These are phyloP conservation scores for Loripinus fragilis DNA, from an alignment of 2,888 invertebrate genomes.

Conservation along the genomic window DNA sequence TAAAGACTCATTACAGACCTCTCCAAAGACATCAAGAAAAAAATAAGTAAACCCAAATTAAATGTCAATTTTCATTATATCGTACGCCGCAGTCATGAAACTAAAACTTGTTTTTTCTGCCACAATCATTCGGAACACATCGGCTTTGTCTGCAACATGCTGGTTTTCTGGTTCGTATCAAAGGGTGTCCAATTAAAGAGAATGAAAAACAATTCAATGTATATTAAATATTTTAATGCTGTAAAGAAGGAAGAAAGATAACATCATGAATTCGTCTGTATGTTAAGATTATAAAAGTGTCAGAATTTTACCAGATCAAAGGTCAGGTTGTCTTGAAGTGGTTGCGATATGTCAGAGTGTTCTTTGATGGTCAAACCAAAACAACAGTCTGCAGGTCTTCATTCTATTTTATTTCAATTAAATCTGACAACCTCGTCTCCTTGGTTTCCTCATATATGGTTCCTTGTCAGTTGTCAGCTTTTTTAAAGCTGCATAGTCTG, in stretches of 20 bases:
- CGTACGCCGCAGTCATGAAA: background rate
- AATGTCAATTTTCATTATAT: constrained; percentile 8
- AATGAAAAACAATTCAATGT: constrained; percentile 10
- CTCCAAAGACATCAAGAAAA: background rate
- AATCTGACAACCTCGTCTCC: background rate
- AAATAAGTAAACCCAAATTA: background rate
- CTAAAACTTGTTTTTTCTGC: background rate
- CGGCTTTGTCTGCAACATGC: constrained; percentile 8
- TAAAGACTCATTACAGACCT: too few species aligned
- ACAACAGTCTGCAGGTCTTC: background rate
- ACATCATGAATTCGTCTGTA: constrained; percentile 1
- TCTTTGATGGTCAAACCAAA: background rate
- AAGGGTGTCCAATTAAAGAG: constrained; percentile 6
- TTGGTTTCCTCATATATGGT: background rate
- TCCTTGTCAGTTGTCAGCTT: too few species aligned
- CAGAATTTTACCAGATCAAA: background rate
- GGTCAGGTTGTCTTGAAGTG: background rate
- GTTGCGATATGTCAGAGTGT: background rate
- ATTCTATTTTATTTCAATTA: constrained; percentile 7
- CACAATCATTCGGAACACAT: constrained; percentile 2
- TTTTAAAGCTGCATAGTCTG: too few species aligned
- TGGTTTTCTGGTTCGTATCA: background rate
- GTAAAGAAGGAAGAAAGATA: background rate
- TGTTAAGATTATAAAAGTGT: background rate
- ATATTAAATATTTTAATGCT: background rate